Conservation (phyloP, 2,113 vertebrate species). For the Rhabdornis inornatus region DNA sequence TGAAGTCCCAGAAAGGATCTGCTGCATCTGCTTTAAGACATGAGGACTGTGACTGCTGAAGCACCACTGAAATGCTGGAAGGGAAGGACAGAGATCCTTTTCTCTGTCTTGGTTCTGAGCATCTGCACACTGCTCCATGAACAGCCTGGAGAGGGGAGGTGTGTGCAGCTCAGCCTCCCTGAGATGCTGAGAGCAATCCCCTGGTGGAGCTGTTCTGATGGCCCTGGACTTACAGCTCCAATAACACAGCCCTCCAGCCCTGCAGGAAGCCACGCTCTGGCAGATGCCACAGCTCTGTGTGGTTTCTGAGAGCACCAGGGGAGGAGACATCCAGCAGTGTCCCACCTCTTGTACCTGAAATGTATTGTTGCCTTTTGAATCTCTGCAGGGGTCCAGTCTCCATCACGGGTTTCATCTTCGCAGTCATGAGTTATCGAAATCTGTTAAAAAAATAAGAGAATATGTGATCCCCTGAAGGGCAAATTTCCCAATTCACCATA, state of each 20-base stretch:
- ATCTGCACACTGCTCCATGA: neutral
- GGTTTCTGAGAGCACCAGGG: neutral
- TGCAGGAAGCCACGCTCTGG: rapidly evolving
- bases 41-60: neutral
- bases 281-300: neutral
- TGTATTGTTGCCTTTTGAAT: neutral
- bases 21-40: neutral
- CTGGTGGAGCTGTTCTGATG: rapidly evolving
- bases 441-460: constrained; percentile 28
- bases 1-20: neutral
- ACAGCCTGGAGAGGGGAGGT: neutral
- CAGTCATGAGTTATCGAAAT: neutral
- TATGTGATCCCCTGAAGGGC: neutral
- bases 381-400: neutral
- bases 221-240: neutral
- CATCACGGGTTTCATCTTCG: neutral
- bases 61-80: neutral
- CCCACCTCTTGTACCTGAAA: neutral
- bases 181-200: rapidly evolving
- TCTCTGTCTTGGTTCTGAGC: neutral
- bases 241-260: rapidly evolving
- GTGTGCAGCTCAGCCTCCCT: neutral
- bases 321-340: neutral
- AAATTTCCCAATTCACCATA: neutral
- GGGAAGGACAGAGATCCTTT: neutral